Base-by-base conservation (phyloP, 2,888 invertebrate species). In the Cactoblastis cactorum region DNA sequence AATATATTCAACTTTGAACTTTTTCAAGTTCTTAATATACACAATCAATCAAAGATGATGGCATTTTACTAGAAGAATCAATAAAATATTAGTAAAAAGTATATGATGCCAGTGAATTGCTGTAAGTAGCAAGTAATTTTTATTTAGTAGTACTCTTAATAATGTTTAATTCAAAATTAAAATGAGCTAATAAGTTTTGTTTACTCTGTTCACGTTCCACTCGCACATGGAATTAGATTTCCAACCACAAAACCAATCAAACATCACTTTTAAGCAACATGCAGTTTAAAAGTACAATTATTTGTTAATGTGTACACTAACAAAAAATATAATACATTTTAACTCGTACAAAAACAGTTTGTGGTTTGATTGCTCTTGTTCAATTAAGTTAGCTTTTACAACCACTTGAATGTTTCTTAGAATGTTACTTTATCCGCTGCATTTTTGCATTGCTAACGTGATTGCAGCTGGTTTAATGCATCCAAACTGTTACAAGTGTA, bases 191-290 rank as follows among this genome's bases (percentile, higher is more conserved):
- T n/a, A n/a, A n/a, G n/a, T n/a, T n/a, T n/a, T n/a, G n/a, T n/a
- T n/a, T n/a, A n/a, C n/a, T n/a, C n/a, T n/a, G n/a, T n/a, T n/a
- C n/a, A n/a, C n/a, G n/a, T n/a, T n/a, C n/a, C n/a, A n/a, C n/a
- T n/a, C n/a, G n/a, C 63, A 65, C 72, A 77, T 77, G 74, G 74
- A 77, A 28, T 28, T 28, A 28, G 28, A 1, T 1, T 6, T 6
- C 3, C 8, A 28, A 28, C 28, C 3, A 28, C 5, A 6, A 4
- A 28, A n/a, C 28, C 3, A 28, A 1, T 28, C 28, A 28, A 28
- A 28, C 9, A 28, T 3, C 5, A 28, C 8, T 28, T 28, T 1
- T 9, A 28, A 28, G 3, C 1, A 9, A 28, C 9, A 28, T 28
- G 3, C 8, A 28, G 8, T 28, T 28, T 28, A 28, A n/a, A 28